Base-by-base conservation (phyloP, 2,113 vertebrate species). In the Tor tambroides region DNA sequence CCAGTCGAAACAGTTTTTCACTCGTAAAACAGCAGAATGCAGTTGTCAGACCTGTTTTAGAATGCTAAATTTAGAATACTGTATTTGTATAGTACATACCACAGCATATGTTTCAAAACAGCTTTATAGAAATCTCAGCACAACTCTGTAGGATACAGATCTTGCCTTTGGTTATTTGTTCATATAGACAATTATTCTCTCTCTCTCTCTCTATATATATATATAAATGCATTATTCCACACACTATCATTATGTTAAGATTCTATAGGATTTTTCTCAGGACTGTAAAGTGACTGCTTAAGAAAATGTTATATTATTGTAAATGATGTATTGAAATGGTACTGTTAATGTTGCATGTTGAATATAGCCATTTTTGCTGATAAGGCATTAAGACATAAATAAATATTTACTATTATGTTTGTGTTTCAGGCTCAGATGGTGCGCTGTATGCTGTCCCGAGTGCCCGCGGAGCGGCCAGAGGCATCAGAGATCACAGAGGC, bases 391-490 rank as follows among this genome's bases (percentile, higher is more conserved):
- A 38, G 6, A 38, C 35, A 38, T 38, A 38, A 32, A 32, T 32
- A 38, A 10, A 43, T 10, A 43, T 32, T 32, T 32, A 32, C 32
- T 32, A 69, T 32, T 59, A 17, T 71, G 43, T 46, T 14, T 46
- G 43, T 46, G 43, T 46, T 46, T 46, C 43, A 99, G 98, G 95
- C 96, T 89, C 89, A 87, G 15, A 98, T 99, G 97, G 97, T 99
- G 84, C 95, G 94, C 90, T 95, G 96, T 86, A 99, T 99, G 98
- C 94, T 99, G 23, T 99, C 97, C 4, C 95, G 89, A 19, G 95
- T 95, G 86, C 97, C 98, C 6, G 86, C 83, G 1, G 96, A 97
- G 83, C 95, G 98, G 23, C 98, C 98, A 0, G 97, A 99, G 92
- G 97, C 97, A 2, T 95, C 92, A 0, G 95, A 96, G 65, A 97